Conservation (phyloP, 2,113 vertebrate species). For the Sander vitreus region DNA sequence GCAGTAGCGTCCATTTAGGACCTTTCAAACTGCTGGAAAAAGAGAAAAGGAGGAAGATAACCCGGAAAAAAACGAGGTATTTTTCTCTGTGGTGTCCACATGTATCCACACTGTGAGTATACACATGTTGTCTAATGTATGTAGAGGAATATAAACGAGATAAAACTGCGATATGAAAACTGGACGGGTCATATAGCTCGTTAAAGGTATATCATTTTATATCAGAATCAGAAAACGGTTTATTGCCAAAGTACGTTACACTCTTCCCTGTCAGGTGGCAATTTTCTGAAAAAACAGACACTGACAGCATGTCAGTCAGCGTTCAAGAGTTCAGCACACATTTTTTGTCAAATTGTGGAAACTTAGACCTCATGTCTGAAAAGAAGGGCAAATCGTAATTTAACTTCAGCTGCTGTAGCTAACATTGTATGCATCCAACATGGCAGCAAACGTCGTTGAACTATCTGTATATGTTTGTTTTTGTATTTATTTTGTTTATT, state of each 20-base stretch:
- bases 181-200: neutral
- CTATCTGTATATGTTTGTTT: too few relatives aligned
- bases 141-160: neutral
- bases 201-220: slow-evolving; percentile 30
- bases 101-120: neutral
- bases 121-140: neutral
- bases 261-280: too few relatives aligned
- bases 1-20: neutral
- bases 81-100: slow-evolving; percentile 10
- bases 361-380: neutral
- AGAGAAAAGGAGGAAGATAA: slow-evolving; percentile 1
- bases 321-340: neutral
- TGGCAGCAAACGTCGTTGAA: neutral
- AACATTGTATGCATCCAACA: neutral
- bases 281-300: neutral
- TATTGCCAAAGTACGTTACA: too few relatives aligned
- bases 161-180: slow-evolving; percentile 11
- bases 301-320: neutral
- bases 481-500: too few relatives aligned
- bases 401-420: neutral
- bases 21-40: neutral
- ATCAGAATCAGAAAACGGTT: too few relatives aligned
- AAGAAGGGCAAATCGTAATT: neutral
- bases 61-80: neutral
- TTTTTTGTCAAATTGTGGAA: neutral